Conservation (phyloP, 1,140 invertebrate species). For the Aporrectodea caliginosa region DNA sequence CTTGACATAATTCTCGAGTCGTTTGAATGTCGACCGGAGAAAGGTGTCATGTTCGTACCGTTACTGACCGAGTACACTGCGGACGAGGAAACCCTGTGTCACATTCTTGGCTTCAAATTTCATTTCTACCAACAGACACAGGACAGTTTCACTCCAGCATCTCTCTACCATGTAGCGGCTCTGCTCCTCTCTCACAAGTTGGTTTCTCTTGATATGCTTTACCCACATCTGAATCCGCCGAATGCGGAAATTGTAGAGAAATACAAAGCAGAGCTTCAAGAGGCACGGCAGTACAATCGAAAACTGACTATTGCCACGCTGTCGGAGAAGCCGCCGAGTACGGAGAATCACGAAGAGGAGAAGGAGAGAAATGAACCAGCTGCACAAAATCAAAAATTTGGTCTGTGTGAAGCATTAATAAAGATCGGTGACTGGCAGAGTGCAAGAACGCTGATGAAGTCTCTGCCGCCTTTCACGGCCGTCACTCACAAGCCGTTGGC, state of each 20-base stretch:
- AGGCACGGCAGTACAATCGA: slow-evolving; percentile 80
- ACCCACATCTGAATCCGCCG: slow-evolving; percentile 83
- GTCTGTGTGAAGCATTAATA: slow-evolving; percentile 81
- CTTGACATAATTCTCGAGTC: slow-evolving; percentile 93
- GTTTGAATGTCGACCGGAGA: slow-evolving; percentile 79
- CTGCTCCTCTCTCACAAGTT: slow-evolving; percentile 81
- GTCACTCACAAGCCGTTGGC: slow-evolving; percentile 76
- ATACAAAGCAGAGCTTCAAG: slow-evolving; percentile 75
- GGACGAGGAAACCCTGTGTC: slow-evolving; percentile 70
- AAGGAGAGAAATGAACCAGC: slow-evolving; percentile 61
- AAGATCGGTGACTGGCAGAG: slow-evolving; percentile 85
- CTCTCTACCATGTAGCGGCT: slow-evolving; percentile 83
- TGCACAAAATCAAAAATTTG: slow-evolving; percentile 82
- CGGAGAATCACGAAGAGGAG: slow-evolving; percentile 64
- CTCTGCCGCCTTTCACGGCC: slow-evolving; percentile 76
- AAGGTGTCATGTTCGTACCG: slow-evolving; percentile 50
- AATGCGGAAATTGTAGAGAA: slow-evolving; percentile 76
- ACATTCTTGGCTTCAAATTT: slow-evolving; percentile 93
- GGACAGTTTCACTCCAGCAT: slow-evolving; percentile 65
- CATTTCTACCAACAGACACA: slow-evolving; percentile 68
- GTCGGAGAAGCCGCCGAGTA: slow-evolving; percentile 62
- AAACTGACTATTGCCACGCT: slow-evolving; percentile 81
- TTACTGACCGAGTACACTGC: slow-evolving; percentile 61
- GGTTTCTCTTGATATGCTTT: slow-evolving; percentile 80
- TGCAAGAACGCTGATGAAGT: slow-evolving; percentile 71